Conservation (phyloP, 2,888 invertebrate species). For the Barypeithes pellucidus region DNA sequence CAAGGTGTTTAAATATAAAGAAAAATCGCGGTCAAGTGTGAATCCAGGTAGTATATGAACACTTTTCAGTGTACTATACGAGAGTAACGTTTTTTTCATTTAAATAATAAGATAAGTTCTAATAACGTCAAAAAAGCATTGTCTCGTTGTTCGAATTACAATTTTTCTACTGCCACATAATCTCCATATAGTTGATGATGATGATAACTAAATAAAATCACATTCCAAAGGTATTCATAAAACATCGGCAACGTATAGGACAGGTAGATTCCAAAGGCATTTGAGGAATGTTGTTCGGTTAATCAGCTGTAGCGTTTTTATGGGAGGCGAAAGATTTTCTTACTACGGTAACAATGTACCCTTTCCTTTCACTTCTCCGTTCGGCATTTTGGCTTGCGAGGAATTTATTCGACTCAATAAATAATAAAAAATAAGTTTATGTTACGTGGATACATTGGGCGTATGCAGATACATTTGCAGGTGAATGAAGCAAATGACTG, state of each 20-base stretch:
- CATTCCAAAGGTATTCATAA: constrained; percentile 30
- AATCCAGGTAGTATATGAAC: too few species aligned
- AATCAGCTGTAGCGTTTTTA: constrained; percentile 51
- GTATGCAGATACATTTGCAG: too few species aligned
- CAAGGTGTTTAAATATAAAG: too few species aligned
- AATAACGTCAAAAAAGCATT: too few species aligned
- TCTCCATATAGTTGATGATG: too few species aligned
- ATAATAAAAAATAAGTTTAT: not conserved
- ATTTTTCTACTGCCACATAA: too few species aligned
- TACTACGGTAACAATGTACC: constrained; percentile 30
- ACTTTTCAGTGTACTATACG: too few species aligned
- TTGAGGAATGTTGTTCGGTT: constrained; percentile 34
- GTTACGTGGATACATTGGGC: not conserved
- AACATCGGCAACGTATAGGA: constrained; percentile 22
- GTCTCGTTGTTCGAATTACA: too few species aligned
- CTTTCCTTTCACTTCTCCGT: constrained; percentile 38
- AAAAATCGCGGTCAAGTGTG: not conserved
- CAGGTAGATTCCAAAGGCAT: constrained; percentile 31
- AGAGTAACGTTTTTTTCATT: too few species aligned
- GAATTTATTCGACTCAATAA: constrained; percentile 12
- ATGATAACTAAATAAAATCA: not conserved
- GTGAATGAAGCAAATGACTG: too few species aligned
- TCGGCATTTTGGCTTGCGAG: constrained; percentile 25
- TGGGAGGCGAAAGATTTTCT: constrained; percentile 45
- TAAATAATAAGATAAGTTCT: too few species aligned